Conservation (phyloP, 2,888 invertebrate genomes). For the Mythimna lalbum region DNA sequence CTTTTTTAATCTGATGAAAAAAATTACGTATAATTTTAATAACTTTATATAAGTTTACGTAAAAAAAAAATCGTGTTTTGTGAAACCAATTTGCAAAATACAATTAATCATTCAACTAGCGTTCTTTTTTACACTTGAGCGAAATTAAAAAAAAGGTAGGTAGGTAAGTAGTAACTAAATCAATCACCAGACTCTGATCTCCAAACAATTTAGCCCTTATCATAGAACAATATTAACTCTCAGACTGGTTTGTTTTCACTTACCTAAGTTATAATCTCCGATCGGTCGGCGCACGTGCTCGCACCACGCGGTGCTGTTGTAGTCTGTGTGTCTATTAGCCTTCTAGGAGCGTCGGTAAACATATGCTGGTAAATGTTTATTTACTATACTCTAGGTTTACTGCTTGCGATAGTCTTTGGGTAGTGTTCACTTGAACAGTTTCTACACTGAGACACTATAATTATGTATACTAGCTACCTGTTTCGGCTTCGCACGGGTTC, state of each 20-base stretch:
- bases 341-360: neutral
- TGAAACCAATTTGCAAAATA: no score
- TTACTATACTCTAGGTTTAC: neutral
- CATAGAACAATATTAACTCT: constrained; percentile 26
- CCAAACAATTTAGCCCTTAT: neutral
- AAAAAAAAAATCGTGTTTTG: no score
- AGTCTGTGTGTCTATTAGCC: neutral
- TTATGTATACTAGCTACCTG: no score
- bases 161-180: neutral
- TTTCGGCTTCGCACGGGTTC: no score
- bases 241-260: constrained; percentile 22
- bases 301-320: constrained; percentile 14
- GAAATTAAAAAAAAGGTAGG: neutral
- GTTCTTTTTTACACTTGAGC: neutral
- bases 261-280: constrained; percentile 32
- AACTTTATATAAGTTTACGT: no score
- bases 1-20: no score
- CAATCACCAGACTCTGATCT: neutral
- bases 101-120: no score
- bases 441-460: no score
- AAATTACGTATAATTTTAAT: no score
- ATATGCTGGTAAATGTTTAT: neutral
- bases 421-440: no score
- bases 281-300: constrained; percentile 27
- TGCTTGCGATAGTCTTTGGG: no score